These are phyloP conservation scores for Drosophila persimilis DNA, from an alignment of 1,140 invertebrate species.

Conservation along the genomic window DNA sequence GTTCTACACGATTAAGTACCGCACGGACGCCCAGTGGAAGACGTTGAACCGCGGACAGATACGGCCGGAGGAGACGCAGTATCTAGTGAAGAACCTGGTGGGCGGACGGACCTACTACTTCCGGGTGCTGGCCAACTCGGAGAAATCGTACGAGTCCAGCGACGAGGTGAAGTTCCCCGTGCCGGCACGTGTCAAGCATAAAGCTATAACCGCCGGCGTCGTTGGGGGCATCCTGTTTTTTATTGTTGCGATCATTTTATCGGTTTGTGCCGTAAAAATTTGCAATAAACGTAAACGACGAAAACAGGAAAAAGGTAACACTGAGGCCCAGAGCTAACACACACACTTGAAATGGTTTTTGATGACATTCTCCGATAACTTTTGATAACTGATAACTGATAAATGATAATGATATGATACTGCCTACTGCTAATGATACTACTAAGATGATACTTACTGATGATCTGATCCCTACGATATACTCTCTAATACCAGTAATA, in stretches of 20 bases:
- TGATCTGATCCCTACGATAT: constrained; percentile 24
- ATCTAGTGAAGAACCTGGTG: constrained; percentile 95
- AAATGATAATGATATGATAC: constrained; percentile 1
- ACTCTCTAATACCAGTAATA: constrained; percentile 5
- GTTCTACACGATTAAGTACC: constrained; percentile 96
- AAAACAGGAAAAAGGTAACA: constrained; percentile 98
- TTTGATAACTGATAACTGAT: constrained; percentile 36
- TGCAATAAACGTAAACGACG: constrained; percentile 97
- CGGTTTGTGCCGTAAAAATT: constrained; percentile 97
- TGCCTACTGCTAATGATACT: constrained; percentile 35
- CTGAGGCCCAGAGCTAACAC: constrained; percentile 68
- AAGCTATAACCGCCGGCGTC: constrained; percentile 96
- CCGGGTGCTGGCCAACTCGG: constrained; percentile 93
- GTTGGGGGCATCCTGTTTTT: constrained; percentile 97
- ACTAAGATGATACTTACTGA: constrained; percentile 19
- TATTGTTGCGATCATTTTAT: constrained; percentile 97
- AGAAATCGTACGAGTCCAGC: constrained; percentile 91
- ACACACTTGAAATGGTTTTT: constrained; percentile 82
- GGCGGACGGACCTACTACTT: constrained; percentile 95
- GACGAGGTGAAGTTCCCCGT: constrained; percentile 94
- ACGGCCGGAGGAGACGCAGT: constrained; percentile 93
- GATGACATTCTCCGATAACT: constrained; percentile 25
- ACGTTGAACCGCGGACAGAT: constrained; percentile 93
- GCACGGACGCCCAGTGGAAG: constrained; percentile 93
- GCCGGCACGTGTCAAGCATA: constrained; percentile 94